These are phyloP conservation scores for Megalops atlanticus DNA, from an alignment of 2,113 vertebrate genomes.

Conservation along the genomic window DNA sequence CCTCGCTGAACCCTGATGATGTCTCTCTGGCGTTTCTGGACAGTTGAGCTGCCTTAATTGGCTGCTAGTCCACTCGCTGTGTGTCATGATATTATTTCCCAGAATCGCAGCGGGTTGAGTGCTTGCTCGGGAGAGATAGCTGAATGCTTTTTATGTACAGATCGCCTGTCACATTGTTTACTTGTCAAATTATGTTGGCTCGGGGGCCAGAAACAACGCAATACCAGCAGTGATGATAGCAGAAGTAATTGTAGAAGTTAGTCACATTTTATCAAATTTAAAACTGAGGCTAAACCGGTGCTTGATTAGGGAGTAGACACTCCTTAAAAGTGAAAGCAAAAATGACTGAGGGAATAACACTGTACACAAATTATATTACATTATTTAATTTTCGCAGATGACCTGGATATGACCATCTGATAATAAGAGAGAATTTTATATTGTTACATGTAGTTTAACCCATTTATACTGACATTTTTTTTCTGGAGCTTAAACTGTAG, in stretches of 20 bases:
- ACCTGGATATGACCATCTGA: no score
- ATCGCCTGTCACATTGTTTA: not conserved
- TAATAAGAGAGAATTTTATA: no score
- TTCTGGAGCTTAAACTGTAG: no score
- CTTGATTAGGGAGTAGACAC: not conserved
- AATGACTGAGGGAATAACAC: not conserved
- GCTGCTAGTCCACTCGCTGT: constrained; percentile 16
- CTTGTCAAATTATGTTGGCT: not conserved
- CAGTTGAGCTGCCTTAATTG: constrained; percentile 39
- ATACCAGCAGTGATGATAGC: not conserved
- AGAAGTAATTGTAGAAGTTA: not conserved
- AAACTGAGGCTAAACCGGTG: not conserved
- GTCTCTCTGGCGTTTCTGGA: constrained; percentile 47
- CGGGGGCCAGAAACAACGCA: not conserved
- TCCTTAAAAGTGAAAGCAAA: not conserved
- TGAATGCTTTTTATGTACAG: not conserved
- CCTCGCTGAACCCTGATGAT: constrained; percentile 41
- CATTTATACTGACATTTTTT: no score
- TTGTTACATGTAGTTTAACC: no score
- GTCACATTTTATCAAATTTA: not conserved
- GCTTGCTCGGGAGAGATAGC: not conserved
- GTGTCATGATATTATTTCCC: constrained; percentile 24
- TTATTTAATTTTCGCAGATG: not conserved
- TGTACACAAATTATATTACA: not conserved
- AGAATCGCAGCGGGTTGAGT: not conserved